phyloP scores from a whole-genome alignment of 2,888 invertebrate species.

The Sicus ferrugineus region DNA sequence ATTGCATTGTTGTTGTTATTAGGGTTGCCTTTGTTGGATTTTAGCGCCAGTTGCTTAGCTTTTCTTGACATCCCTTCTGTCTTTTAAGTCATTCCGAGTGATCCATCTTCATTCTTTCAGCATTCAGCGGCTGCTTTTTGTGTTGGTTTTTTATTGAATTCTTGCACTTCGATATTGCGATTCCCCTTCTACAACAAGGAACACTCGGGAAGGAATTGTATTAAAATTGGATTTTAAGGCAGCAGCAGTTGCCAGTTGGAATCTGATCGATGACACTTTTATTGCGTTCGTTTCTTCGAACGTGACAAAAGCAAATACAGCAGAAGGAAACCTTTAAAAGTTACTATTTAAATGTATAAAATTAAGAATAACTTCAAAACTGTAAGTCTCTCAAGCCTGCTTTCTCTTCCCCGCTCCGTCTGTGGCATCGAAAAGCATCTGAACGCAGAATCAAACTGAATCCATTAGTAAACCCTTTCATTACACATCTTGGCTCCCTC shows the following conservation, averaged over 20 bases:
- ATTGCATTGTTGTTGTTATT: slow-evolving; percentile 2
- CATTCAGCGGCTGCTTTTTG: neutral
- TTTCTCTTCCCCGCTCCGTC: too few species aligned
- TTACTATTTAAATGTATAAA: too few species aligned
- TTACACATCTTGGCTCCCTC: too few species aligned
- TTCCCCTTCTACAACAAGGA: neutral
- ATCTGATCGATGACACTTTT: slow-evolving; percentile 27
- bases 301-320: too few species aligned
- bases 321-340: too few species aligned
- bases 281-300: neutral
- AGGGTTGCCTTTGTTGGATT: slow-evolving; percentile 4
- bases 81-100: slow-evolving; percentile 57
- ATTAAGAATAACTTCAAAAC: too few species aligned
- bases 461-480: too few species aligned
- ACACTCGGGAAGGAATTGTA: too few species aligned
- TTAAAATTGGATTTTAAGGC: too few species aligned
- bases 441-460: too few species aligned
- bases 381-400: neutral
- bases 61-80: neutral
- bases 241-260: too few species aligned
- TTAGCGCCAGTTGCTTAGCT: slow-evolving; percentile 24
- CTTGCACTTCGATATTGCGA: slow-evolving; percentile 15
- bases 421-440: too few species aligned
- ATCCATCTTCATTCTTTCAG: slow-evolving; percentile 56
- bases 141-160: slow-evolving; percentile 13